Base-by-base conservation (phyloP, 2,797 vertebrate genomes). In the Neosilurus mollespiculum region DNA sequence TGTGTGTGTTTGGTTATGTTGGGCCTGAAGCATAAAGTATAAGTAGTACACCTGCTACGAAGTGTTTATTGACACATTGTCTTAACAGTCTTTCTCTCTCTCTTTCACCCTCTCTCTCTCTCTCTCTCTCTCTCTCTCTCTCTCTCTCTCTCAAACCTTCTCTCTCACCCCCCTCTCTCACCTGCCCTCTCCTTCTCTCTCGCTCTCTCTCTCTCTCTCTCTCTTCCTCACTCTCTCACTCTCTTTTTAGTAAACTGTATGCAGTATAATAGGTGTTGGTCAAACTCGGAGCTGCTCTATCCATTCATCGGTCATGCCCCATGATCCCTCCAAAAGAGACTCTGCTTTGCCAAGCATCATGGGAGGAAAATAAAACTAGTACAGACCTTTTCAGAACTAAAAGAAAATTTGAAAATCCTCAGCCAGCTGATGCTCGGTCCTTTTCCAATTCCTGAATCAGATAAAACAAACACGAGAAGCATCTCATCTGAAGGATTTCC, bases 221-320 rank as follows among this genome's bases (percentile, higher is more conserved):
- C 14, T 86, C 69, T 72, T n/a, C 77, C 49, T 85, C 43, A 64
- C 15, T 58, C 14, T 86, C 65, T 72, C 26, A 77, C 49, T 85
- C 43, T 72, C 24, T 37, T 49, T 22, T 86, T 87, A 93, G 93
- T 94, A 93, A 92, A 78, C 70, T 86, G 73, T 62, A 83, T 83
- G 82, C 69, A 83, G 80, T 43, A 51, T 81, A 59, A 51, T 34
- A 54, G 24, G 14, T 84, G 62, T 82, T 73, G 84, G 85, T 80
- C 75, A 80, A 54, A 85, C 86, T 0, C 49, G 15, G 56, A 78
- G 72, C 34, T 24, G 70, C 12, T 76, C 59, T 80, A 59, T 81
- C 49, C 65, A 69, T 78, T 43, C 26, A 70, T 77, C 66, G 26
- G 54, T 56, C 78, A 86, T 71, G 84, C 84, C 84, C 66, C 73